These are phyloP conservation scores for Heteropelma amictum DNA, from an alignment of 2,888 invertebrate species.

Conservation along the genomic window DNA sequence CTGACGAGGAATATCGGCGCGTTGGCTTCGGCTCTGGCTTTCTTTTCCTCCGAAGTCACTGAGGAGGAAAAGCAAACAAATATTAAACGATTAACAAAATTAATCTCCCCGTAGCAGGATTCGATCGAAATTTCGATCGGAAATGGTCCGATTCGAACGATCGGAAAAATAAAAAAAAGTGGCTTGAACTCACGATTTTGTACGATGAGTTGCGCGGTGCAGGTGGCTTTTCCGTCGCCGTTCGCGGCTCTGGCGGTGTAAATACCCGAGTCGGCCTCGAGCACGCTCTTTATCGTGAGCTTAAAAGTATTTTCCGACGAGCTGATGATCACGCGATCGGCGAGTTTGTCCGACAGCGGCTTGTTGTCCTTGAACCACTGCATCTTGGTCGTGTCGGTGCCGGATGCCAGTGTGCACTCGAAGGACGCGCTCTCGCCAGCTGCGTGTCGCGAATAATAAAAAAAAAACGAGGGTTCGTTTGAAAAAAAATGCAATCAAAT, in stretches of 20 bases:
- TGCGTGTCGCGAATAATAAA: too few species aligned
- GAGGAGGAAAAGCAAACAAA: constrained; percentile 45
- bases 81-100: too few species aligned
- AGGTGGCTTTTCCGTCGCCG: constrained; percentile 87
- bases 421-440: constrained; percentile 91
- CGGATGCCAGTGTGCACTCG: constrained; percentile 86
- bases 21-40: constrained; percentile 84
- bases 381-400: constrained; percentile 81
- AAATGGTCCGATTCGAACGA: too few species aligned
- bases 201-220: constrained; percentile 92
- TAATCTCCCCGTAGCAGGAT: too few species aligned
- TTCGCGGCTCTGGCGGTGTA: constrained; percentile 94
- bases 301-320: constrained; percentile 82
- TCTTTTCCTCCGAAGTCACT: constrained; percentile 87
- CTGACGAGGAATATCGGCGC: constrained; percentile 91
- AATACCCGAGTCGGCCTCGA: constrained; percentile 89
- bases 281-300: constrained; percentile 87
- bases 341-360: constrained; percentile 86
- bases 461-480: not conserved
- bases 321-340: constrained; percentile 85
- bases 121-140: too few species aligned
- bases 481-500: not conserved
- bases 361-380: constrained; percentile 94
- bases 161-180: not conserved
- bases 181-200: constrained; percentile 85